Conservation (phyloP, 37 sponge, comb jelly and placozoan species). For the Eunapius fragilis region DNA sequence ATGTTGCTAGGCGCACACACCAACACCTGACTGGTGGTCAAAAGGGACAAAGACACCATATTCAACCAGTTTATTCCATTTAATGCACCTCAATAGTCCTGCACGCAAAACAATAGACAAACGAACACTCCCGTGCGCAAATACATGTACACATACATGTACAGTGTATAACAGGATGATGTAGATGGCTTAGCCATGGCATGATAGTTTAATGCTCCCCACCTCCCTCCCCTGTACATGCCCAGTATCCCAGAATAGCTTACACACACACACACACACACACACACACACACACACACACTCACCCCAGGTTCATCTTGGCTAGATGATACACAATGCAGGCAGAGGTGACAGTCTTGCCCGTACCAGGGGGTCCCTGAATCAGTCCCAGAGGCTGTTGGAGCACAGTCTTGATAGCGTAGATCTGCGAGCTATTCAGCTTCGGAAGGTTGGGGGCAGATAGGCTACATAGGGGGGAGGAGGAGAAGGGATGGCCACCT, state of each 20-base stretch:
- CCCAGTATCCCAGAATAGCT: too few relatives aligned
- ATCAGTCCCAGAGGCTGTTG: constrained; percentile 95
- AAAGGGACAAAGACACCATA: background rate
- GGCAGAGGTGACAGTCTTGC: constrained; percentile 99
- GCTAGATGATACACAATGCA: constrained; percentile 94
- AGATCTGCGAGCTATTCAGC: constrained; percentile 92
- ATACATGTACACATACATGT: too few relatives aligned
- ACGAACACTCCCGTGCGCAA: too few relatives aligned
- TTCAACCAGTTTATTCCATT: background rate
- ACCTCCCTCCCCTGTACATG: too few relatives aligned
- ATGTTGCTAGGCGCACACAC: constrained; percentile 99
- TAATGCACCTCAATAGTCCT: background rate
- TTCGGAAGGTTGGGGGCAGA: constrained; percentile 90
- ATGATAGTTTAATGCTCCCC: too few relatives aligned
- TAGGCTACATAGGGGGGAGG: constrained; percentile 42
- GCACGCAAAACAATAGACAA: background rate
- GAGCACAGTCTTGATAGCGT: constrained; percentile 92
- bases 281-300: constrained; percentile 28
- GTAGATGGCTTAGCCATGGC: too few relatives aligned
- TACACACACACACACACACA: constrained; percentile 19
- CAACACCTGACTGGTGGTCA: constrained; percentile 71
- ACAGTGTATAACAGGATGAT: too few relatives aligned
- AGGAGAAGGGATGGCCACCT: background rate
- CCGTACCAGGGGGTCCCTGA: constrained; percentile 97
- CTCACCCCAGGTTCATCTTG: constrained; percentile 61